Evolutionary conservation across 2,797 vertebrate genomes (phyloP), one percentile per base, ranked within the genome.

Genomic region (Psittacula derbiana): DNA sequence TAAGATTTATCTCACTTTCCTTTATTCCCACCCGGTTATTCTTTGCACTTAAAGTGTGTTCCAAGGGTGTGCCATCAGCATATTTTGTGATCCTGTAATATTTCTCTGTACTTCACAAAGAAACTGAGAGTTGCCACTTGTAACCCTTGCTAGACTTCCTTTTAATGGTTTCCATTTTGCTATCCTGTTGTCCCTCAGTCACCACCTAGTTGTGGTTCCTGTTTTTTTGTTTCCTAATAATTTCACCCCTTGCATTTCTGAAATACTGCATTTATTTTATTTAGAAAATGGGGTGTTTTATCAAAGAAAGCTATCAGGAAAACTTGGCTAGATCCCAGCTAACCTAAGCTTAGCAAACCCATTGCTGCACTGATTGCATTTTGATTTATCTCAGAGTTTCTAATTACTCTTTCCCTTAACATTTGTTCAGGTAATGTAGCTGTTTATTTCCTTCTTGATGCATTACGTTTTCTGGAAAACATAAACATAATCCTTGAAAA

Each of bases 341-440:
- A 74, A 38, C 58, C 49, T 88, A 40, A 89, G 27, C 18, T 71
- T 80, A 73, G 36, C 67, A 84, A 72, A 86, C 40, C 46, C 80
- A 16, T 33, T 91, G 50, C 49, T 72, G 33, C 50, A 64, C 60
- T 86, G 88, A 91, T 88, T 88, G 62, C 53, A 44, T 86, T 95
- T 96, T 92, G 88, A 93, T 95, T 94, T 95, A 90, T 75, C 46
- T 94, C 58, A 25, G 17, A 55, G n/a, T 55, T 94, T 95, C 69
- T 91, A 85, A 93, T 91, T 92, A 83, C 27, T 38, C 75, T 71
- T 94, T 83, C 41, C 19, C 41, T 79, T 80, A 86, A 74, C 6
- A 17, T 91, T 94, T 91, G 25, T 91, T 92, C 44, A 82, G 52
- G 47, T 95, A 75, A 84, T 58, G 27, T 64, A 44, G 64, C 36